These are phyloP conservation scores for Acropora yongei DNA, from an alignment of 64 coral and sea anemone genomes.

Conservation along the genomic window DNA sequence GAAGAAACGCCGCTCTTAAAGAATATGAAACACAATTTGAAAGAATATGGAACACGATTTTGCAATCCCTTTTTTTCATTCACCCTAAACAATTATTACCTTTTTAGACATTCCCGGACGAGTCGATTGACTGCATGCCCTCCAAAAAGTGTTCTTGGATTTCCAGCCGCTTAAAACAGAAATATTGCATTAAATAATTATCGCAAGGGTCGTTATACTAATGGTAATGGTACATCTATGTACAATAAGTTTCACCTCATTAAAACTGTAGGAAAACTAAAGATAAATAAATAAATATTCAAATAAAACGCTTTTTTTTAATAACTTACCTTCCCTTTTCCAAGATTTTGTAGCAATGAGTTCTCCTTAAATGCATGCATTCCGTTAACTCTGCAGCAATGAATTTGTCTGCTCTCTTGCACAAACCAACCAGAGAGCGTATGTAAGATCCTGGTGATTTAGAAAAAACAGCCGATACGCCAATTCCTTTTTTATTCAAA, in stretches of 20 bases:
- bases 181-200: too few species aligned
- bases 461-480: background rate
- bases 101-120: slow-evolving; percentile 1
- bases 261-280: too few species aligned
- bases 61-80: too few species aligned
- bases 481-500: background rate
- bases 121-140: slow-evolving; percentile 3
- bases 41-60: too few species aligned
- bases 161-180: background rate
- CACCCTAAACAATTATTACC: background rate
- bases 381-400: background rate
- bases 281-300: background rate
- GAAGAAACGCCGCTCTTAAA: too few species aligned
- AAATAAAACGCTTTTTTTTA: background rate
- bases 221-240: too few species aligned
- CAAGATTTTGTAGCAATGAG: background rate
- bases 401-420: background rate
- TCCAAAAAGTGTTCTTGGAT: slow-evolving; percentile 4
- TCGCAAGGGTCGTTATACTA: too few species aligned
- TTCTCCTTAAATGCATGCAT: background rate
- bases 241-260: too few species aligned
- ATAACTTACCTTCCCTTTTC: background rate
- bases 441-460: background rate
- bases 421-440: background rate
- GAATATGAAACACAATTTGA: too few species aligned